A percentile compares a stretch with the other conserved stretches of the same genome.
Evolutionary conservation across 2,797 vertebrate genomes (phyloP).

Genomic region (Enteromius viviparus): DNA sequence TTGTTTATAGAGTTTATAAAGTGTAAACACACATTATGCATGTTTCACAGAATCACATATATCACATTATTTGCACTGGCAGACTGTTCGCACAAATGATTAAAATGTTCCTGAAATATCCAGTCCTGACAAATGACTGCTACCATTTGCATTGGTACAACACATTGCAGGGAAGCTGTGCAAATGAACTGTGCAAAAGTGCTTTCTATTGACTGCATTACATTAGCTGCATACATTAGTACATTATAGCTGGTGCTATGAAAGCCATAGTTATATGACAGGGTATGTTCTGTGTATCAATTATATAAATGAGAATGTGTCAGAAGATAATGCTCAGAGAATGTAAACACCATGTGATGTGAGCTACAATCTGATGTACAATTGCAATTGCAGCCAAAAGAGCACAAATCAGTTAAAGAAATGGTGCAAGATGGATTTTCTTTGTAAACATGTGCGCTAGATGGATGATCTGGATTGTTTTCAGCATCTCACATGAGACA

Average conservation of each 20-base stretch:
- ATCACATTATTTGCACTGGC: neutral
- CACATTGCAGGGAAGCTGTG: constrained; percentile 17
- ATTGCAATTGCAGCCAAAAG: neutral
- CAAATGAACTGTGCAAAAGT: constrained; percentile 37
- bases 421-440: neutral
- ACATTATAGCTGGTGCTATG: neutral
- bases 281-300: neutral
- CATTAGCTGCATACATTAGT: constrained; percentile 30
- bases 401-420: neutral
- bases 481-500: neutral
- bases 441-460: neutral
- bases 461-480: neutral
- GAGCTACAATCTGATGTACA: neutral
- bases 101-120: constrained; percentile 24
- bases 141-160: neutral
- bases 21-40: neutral
- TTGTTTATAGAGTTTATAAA: neutral
- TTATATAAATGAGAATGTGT: constrained; percentile 34
- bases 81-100: neutral
- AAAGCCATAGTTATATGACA: constrained; percentile 10
- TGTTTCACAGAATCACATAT: neutral
- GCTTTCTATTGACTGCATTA: constrained; percentile 16
- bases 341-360: constrained; percentile 17
- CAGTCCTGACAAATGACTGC: constrained; percentile 36
- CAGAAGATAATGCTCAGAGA: neutral